Percentiles rank a stretch among this genome's conserved stretches.
Evolutionary conservation across 1,140 invertebrate genomes (phyloP).

Genomic region (Zaprionus camerounensis): DNA sequence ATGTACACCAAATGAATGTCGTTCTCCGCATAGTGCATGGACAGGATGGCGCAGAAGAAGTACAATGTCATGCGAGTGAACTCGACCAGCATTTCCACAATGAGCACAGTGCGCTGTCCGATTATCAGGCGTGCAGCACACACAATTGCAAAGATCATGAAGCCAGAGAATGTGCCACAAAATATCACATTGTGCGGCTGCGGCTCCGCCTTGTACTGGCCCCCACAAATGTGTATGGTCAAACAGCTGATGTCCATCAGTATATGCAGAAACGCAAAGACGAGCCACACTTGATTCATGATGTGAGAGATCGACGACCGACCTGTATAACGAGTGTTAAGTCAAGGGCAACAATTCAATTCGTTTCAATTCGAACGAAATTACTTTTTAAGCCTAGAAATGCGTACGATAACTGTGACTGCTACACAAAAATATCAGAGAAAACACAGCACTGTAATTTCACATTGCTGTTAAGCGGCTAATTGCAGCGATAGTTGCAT

Average conservation of each 20-base stretch:
- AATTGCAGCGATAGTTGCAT: background rate
- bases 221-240: conserved; percentile 15
- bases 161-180: conserved; percentile 31
- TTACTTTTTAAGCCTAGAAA: background rate
- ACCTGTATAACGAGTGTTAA: conserved; percentile 16
- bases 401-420: background rate
- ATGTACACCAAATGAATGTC: conserved; percentile 48
- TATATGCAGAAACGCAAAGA: conserved; percentile 17
- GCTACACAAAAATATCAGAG: background rate
- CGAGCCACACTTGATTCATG: conserved; percentile 54
- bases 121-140: background rate
- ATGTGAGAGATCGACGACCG: conserved; percentile 42
- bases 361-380: background rate
- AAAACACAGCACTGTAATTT: background rate
- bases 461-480: too few relatives aligned
- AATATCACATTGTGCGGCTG: conserved; percentile 38
- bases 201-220: conserved; percentile 15
- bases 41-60: conserved; percentile 16
- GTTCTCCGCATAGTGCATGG: conserved; percentile 29
- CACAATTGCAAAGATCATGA: background rate
- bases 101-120: conserved; percentile 13
- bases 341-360: conserved; percentile 44
- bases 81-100: conserved; percentile 1
- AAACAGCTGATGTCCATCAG: background rate
- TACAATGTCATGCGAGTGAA: conserved; percentile 5